Evolutionary conservation across 2,113 vertebrate genomes (phyloP).

Genomic region (Hippocampus abdominalis): DNA sequence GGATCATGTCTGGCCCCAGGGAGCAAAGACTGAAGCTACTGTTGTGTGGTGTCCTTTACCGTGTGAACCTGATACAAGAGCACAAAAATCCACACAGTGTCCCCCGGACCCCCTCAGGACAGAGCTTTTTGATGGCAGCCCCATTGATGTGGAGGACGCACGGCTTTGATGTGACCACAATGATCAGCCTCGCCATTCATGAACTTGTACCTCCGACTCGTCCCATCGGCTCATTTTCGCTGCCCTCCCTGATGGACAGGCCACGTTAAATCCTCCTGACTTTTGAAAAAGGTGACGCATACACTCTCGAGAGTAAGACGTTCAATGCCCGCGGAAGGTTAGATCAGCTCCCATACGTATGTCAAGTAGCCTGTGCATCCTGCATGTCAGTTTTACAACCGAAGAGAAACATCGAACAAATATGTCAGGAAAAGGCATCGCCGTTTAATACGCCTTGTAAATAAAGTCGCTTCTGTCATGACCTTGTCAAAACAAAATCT

Average conservation of each 20-base stretch:
- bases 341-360: constrained; percentile 23
- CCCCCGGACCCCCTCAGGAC: constrained; percentile 60
- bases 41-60: constrained; percentile 73
- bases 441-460: constrained; percentile 38
- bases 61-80: constrained; percentile 66
- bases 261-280: constrained; percentile 8
- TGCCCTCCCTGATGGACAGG: neutral
- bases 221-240: constrained; percentile 26
- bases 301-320: constrained; percentile 3
- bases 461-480: constrained; percentile 55
- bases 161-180: constrained; percentile 71
- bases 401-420: constrained; percentile 30
- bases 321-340: constrained; percentile 7
- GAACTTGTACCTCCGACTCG: constrained; percentile 54
- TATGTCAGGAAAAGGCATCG: constrained; percentile 30
- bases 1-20: constrained; percentile 71
- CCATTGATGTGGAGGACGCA: constrained; percentile 66
- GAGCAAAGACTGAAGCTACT: constrained; percentile 58
- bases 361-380: constrained; percentile 12
- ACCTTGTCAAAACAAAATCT: constrained; percentile 65
- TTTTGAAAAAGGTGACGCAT: constrained; percentile 18
- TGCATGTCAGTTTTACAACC: constrained; percentile 26
- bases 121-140: constrained; percentile 67
- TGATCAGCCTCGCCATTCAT: constrained; percentile 69
- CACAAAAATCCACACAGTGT: constrained; percentile 70